Conservation (phyloP, 2,888 invertebrate genomes). For the Scaptomyza polygonia region DNA sequence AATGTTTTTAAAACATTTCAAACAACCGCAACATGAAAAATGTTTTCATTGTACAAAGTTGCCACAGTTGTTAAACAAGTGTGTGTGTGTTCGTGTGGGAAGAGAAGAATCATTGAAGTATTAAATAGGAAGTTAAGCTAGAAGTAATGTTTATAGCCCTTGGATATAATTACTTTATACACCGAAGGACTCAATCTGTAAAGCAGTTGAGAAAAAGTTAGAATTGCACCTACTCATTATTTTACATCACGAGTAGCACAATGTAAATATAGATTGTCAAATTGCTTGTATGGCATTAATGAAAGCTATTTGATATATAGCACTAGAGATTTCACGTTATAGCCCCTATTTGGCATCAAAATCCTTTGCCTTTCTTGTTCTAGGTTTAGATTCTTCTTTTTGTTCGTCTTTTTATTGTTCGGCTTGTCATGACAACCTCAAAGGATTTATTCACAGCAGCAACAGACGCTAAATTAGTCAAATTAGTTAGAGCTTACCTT, state of each 20-base stretch:
- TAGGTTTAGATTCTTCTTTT: slow-evolving; percentile 4
- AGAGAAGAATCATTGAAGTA: neutral
- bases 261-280: no score
- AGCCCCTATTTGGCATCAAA: neutral
- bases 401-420: slow-evolving; percentile 2
- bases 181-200: neutral
- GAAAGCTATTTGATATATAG: neutral
- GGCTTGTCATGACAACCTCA: slow-evolving; percentile 18
- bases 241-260: no score
- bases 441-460: slow-evolving; percentile 12
- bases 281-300: neutral
- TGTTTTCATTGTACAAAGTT: slow-evolving; percentile 26
- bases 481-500: slow-evolving; percentile 37
- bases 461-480: slow-evolving; percentile 36
- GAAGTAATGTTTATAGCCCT: neutral
- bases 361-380: neutral
- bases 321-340: neutral
- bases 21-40: slow-evolving; percentile 16
- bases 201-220: neutral
- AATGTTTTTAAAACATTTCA: slow-evolving; percentile 30
- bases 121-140: neutral
- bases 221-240: neutral
- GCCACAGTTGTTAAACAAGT: neutral
- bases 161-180: neutral
- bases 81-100: neutral